Evolutionary conservation across 2,113 vertebrate genomes (phyloP), one percentile per base, ranked within the genome.

Genomic region (Gulo gulo): DNA sequence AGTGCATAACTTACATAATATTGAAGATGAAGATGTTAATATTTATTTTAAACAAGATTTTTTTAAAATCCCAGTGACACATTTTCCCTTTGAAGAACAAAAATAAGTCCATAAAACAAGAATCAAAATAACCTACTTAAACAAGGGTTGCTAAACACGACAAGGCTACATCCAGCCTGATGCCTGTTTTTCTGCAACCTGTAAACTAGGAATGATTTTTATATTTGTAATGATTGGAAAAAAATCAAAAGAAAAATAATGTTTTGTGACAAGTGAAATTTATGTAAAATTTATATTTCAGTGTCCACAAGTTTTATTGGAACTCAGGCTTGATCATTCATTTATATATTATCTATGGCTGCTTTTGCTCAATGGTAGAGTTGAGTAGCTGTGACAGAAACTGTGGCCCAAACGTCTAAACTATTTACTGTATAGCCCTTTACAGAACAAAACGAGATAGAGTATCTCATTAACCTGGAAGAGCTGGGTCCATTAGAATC

Each of bases 381-480:
- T 55, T 82, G 65, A 95, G 47, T 36, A 87, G 61, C 47, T 74
- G 50, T 96, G 85, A 57, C 50, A 95, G 79, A 92, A 92, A 91
- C 23, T 85, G 36, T 80, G 36, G 24, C 50, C 29, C 29, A 42
- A 95, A 36, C 79, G 34, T 47, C 84, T 74, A 65, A 82, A 95
- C 52, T 83, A 93, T 67, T 71, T 92, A 21, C 42, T 21, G 1
- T 39, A 8, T 78, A 52, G 52, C 42, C 7, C 45, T 96, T 90
- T 92, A 89, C 7, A 92, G 74, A 79, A 47, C 74, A 47, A 78
- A 78, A 18, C 0, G 7, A 78, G 74, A 31, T 5, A 24, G 20
- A 92, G 45, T 61, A 84, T 61, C 93, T 96, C 29, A 95, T 86
- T 83, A 65, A 87, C 16, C 45, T 92, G 63, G 47, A 86, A 97